Percentiles rank a stretch among this genome's conserved stretches.
Evolutionary conservation across 2,888 invertebrate genomes (phyloP).

Genomic region (Rotaria macrura): DNA sequence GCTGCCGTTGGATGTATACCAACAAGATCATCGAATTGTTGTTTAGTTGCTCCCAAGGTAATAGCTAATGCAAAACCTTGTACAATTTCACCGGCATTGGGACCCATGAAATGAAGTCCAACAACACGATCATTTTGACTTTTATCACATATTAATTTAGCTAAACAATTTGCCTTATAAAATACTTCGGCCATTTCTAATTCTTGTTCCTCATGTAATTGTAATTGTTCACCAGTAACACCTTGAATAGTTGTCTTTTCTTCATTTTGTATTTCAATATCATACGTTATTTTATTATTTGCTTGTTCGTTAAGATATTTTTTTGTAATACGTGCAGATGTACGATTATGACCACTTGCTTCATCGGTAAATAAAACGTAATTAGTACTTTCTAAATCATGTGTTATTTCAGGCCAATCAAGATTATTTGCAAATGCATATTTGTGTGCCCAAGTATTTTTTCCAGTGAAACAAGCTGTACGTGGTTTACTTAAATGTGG

Average conservation of each 20-base stretch:
- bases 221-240: neutral
- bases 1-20: conserved; percentile 59
- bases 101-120: conserved; percentile 56
- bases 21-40: conserved; percentile 55
- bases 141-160: neutral
- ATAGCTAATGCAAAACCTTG: conserved; percentile 58
- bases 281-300: neutral
- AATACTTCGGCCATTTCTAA: neutral
- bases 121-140: conserved; percentile 50
- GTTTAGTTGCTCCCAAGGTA: conserved; percentile 53
- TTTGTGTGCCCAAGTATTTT: neutral
- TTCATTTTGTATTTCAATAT: neutral
- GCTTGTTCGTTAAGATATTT: neutral
- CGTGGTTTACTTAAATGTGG: neutral
- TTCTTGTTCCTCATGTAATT: neutral
- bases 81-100: conserved; percentile 59
- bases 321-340: neutral
- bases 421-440: neutral
- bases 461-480: neutral
- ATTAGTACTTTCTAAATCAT: neutral
- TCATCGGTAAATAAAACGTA: neutral
- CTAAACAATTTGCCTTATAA: neutral
- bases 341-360: neutral
- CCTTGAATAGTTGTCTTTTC: neutral
- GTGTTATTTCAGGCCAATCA: neutral